These are phyloP conservation scores for Microdon myrmicae DNA, from an alignment of 2,888 invertebrate species.

Conservation along the genomic window DNA sequence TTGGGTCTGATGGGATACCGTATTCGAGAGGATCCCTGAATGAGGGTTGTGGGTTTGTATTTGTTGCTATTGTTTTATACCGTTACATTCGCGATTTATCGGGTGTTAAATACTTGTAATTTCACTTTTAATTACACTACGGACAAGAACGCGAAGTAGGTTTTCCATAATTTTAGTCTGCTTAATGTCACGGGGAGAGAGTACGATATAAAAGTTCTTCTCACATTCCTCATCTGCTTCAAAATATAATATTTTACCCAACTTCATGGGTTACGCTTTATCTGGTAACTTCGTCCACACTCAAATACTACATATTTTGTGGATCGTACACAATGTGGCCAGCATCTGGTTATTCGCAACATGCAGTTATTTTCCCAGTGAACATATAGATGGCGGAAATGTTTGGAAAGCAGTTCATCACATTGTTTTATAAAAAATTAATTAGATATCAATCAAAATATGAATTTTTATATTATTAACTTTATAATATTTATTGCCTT, in stretches of 20 bases:
- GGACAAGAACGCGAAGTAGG: slow-evolving; percentile 35
- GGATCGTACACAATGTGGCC: slow-evolving; percentile 29
- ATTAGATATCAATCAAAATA: too few relatives aligned
- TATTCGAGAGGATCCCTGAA: slow-evolving; percentile 13
- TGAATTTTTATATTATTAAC: too few relatives aligned
- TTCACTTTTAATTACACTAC: slow-evolving; percentile 14
- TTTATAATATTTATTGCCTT: too few relatives aligned
- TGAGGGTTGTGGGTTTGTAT: slow-evolving; percentile 14
- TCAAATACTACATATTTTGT: slow-evolving; percentile 19
- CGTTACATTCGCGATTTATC: slow-evolving; percentile 10
- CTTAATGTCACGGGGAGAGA: slow-evolving; percentile 39
- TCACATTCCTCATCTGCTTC: slow-evolving; percentile 48
- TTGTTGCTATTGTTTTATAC: slow-evolving; percentile 1
- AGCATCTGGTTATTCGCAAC: too few relatives aligned
- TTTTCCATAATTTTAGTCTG: slow-evolving; percentile 32
- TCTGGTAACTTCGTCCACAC: slow-evolving; percentile 40
- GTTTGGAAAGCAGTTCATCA: too few relatives aligned
- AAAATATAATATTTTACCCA: slow-evolving; percentile 49
- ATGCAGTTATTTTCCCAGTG: too few relatives aligned
- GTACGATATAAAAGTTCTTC: slow-evolving; percentile 45
- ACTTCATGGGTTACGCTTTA: slow-evolving; percentile 37
- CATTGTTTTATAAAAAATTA: too few relatives aligned
- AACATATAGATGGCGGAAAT: slow-evolving; percentile 26
- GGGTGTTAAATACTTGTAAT: slow-evolving; percentile 7
- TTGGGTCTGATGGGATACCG: slow-evolving; percentile 29